Base-by-base conservation (phyloP, 2,888 invertebrate species). In the Allophyes oxyacanthae region DNA sequence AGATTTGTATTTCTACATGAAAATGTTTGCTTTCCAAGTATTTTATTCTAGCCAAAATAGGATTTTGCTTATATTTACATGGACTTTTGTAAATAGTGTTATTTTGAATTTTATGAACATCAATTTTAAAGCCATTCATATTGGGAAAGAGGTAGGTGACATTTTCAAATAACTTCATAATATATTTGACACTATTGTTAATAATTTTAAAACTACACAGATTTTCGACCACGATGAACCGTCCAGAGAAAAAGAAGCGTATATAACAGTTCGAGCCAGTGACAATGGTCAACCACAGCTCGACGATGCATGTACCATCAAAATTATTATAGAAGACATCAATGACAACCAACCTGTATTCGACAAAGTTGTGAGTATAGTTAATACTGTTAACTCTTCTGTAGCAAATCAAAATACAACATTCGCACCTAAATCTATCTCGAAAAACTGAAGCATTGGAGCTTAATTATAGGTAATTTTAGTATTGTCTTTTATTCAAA, bases 221-320 rank as follows among this genome's bases (percentile, higher is more conserved):
- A 94, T 95, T 48, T 97, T 99, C 88, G 98, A 99, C 92, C 96
- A 98, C 71, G 99, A 99, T 84, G 98, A 98, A 82, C 98, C 98
- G 6, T 95, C 96, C 38, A 95, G 97, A 81, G 97, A 96, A 89
- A 98, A 96, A 90, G 98, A 96, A 91, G 96, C 95, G 61, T 98
- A 98, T 81, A 95, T 98, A 45, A 98, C 98, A 30, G 97, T 99
- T 6, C 96, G 98, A 85, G 99, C 98, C 0, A 97, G 97, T 56
- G 99, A 99, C 91, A 97, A 98, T 86, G 99, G 99, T 0, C 95
- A 96, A 72, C 98, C 98, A 0, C 96, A 97, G 43, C 93, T 99
- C 49, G 98, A 98, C 77, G 98, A 98, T 79, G 97, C 98, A 52
- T 99, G 99, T 89, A 98, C 98, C 5, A 97, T 99, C 86, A 97